Evolutionary conservation across 2,797 vertebrate species (phyloP).

Genomic region (Sebastes taczanowskii): DNA sequence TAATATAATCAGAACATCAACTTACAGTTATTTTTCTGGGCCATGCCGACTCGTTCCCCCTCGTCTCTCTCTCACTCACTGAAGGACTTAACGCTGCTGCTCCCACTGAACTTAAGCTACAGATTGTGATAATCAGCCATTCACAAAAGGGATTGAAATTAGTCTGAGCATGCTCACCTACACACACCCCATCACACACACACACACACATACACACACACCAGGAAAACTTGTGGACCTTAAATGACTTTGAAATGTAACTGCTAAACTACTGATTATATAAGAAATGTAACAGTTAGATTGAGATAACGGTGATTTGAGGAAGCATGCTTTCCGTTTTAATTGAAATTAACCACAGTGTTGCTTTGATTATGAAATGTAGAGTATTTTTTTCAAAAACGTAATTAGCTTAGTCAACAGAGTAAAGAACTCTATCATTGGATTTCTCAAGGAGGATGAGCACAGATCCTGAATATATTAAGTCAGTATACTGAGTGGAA

Average conservation of each 20-base stretch:
- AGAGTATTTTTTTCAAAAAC: not conserved
- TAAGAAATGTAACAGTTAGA: not conserved
- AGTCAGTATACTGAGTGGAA: conserved; percentile 28
- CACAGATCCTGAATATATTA: conserved; percentile 50
- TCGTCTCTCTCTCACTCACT: conserved; percentile 39
- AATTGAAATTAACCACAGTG: conserved; percentile 46
- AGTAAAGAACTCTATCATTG: conserved; percentile 44
- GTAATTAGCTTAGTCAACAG: conserved; percentile 54
- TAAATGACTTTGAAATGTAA: conserved; percentile 21
- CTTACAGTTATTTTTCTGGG: conserved; percentile 73
- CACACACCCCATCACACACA: not conserved
- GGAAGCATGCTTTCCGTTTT: not conserved
- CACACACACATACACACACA: not conserved
- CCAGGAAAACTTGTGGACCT: conserved; percentile 13
- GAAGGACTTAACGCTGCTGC: conserved; percentile 37
- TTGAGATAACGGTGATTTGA: not conserved
- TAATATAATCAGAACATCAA: conserved; percentile 37
- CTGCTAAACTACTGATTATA: not conserved
- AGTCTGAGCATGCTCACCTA: conserved; percentile 66
- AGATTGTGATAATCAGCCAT: conserved; percentile 67
- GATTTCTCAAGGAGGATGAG: conserved; percentile 50
- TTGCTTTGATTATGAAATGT: conserved; percentile 38
- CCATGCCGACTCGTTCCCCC: conserved; percentile 64
- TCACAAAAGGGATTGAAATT: conserved; percentile 64
- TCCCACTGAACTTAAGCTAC: conserved; percentile 60